A percentile compares a stretch with the other conserved stretches of the same genome.
These are phyloP conservation scores for Galeopterus variegatus DNA, from an alignment of 2,113 vertebrate species.

Conservation along the genomic window DNA sequence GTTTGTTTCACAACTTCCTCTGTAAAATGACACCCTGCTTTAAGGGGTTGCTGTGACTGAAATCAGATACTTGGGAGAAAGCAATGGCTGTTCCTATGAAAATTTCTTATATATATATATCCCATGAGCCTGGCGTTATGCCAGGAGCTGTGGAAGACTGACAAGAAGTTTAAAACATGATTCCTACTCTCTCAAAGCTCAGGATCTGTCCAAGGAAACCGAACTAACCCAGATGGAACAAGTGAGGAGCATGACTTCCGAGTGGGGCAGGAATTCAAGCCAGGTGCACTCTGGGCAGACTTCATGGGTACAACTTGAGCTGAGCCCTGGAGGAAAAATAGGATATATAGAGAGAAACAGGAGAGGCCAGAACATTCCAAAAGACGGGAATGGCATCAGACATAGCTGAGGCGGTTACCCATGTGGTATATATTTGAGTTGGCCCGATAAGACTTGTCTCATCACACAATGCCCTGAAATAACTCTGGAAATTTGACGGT, in stretches of 20 bases:
- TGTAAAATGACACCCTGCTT: constrained; percentile 2
- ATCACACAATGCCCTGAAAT: constrained; percentile 62
- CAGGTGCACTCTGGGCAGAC: constrained; percentile 65
- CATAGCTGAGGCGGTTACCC: constrained; percentile 61
- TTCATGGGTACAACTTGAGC: constrained; percentile 61
- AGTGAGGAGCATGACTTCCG: constrained; percentile 39
- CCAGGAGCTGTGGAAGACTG: constrained; percentile 55
- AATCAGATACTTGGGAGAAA: background rate
- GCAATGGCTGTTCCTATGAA: background rate
- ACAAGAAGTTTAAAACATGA: constrained; percentile 59
- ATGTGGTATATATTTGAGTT: constrained; percentile 72
- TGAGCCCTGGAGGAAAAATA: constrained; percentile 68
- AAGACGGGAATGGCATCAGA: constrained; percentile 58
- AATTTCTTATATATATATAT: background rate
- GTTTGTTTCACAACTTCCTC: background rate
- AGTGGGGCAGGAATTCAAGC: constrained; percentile 30
- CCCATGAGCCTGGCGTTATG: background rate
- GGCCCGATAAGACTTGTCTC: constrained; percentile 65
- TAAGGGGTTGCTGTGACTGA: constrained; percentile 8
- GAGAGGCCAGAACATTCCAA: constrained; percentile 69
- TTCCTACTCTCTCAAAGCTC: constrained; percentile 34
- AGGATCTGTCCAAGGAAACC: constrained; percentile 59
- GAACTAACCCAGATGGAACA: constrained; percentile 63
- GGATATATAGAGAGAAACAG: constrained; percentile 54
- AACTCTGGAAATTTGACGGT: constrained; percentile 75